Percentiles rank a stretch among this genome's conserved stretches.
Conservation (phyloP, 2,888 invertebrate genomes). For the Caenorhabditis virilis region DNA sequence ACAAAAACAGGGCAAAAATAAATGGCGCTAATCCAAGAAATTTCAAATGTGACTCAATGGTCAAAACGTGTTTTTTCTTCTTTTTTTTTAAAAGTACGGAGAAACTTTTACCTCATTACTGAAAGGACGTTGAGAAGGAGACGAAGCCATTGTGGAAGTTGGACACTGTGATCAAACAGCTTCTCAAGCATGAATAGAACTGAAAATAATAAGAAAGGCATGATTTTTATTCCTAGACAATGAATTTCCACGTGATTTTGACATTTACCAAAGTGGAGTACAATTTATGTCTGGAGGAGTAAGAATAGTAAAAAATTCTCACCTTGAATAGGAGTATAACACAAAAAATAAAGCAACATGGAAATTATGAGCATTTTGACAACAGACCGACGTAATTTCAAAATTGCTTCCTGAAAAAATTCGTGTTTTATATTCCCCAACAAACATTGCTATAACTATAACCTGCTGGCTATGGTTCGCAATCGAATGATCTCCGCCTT, state of each 20-base stretch:
- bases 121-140: slow-evolving; percentile 49
- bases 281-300: too few species aligned
- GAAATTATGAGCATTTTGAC: slow-evolving; percentile 71
- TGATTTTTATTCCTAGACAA: too few species aligned
- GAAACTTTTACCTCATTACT: slow-evolving; percentile 54
- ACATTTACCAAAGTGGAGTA: too few species aligned
- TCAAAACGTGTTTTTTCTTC: background rate
- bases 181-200: slow-evolving; percentile 47
- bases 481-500: slow-evolving; percentile 42
- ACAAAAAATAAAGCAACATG: slow-evolving; percentile 70
- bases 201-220: too few species aligned
- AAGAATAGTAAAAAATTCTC: background rate
- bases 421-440: too few species aligned
- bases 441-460: too few species aligned
- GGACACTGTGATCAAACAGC: slow-evolving; percentile 32
- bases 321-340: slow-evolving; percentile 70
- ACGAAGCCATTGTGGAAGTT: slow-evolving; percentile 47
- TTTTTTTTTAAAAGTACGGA: too few species aligned
- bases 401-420: slow-evolving; percentile 36
- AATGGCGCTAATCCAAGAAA: background rate
- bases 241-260: too few species aligned
- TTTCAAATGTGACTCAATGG: background rate
- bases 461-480: slow-evolving; percentile 54
- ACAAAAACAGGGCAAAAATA: slow-evolving; percentile 1
- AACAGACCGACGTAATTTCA: slow-evolving; percentile 68